phyloP scores from a whole-genome alignment of 2,888 invertebrate genomes.

The Ophion costatus region DNA sequence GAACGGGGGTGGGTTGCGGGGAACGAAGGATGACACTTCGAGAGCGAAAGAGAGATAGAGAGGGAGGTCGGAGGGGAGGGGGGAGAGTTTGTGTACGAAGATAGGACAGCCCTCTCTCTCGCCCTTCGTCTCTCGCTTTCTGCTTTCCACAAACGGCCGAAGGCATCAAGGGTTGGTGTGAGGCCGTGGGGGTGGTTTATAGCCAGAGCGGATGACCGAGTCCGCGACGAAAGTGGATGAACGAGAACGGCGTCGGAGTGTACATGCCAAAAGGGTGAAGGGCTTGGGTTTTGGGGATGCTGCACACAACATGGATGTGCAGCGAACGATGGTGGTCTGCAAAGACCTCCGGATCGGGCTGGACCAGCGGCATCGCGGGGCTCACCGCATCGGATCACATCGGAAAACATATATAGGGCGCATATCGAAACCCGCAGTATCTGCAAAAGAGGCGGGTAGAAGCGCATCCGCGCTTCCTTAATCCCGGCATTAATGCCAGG shows the following conservation, averaged over 20 bases:
- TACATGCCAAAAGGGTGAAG: constrained; percentile 26
- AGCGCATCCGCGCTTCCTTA: constrained; percentile 69
- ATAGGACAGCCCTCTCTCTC: constrained; percentile 37
- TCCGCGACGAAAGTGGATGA: constrained; percentile 57
- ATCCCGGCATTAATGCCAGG: constrained; percentile 78
- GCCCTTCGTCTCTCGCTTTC: constrained; percentile 23
- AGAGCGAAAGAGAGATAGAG: neutral
- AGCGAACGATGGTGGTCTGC: constrained; percentile 37
- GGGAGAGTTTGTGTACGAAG: neutral
- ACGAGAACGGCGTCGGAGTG: constrained; percentile 53
- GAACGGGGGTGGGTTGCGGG: constrained; percentile 11
- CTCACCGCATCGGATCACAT: constrained; percentile 50
- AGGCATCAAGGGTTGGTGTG: constrained; percentile 27
- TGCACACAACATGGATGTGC: constrained; percentile 15
- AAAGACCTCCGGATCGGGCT: constrained; percentile 62
- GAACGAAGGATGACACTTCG: constrained; percentile 37
- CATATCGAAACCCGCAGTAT: constrained; percentile 48
- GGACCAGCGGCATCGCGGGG: constrained; percentile 58
- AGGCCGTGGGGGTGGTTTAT: constrained; percentile 59
- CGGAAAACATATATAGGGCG: constrained; percentile 21
- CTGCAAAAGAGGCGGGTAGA: constrained; percentile 54
- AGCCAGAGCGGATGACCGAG: constrained; percentile 35
- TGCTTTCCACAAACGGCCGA: constrained; percentile 41
- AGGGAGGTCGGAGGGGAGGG: constrained; percentile 22
- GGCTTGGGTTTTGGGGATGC: neutral